Evolutionary conservation across 1,140 invertebrate species (phyloP).

Genomic region (Cephus cinctus): DNA sequence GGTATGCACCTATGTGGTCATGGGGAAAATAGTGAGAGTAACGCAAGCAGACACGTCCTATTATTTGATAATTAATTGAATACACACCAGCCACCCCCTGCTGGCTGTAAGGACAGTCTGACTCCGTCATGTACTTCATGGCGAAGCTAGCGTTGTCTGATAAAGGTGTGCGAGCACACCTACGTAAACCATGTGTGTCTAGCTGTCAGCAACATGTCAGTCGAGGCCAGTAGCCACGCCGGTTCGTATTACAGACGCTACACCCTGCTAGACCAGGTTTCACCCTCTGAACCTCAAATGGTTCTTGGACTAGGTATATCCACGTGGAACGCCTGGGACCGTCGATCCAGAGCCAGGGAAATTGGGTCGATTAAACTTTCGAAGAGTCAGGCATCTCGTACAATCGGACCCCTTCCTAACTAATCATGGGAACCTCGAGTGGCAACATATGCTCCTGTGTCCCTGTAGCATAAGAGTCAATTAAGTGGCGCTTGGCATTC

Average conservation of each 20-base stretch:
- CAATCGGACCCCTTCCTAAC: conserved; percentile 6
- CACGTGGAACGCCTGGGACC: too few relatives aligned
- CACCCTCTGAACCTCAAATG: background rate
- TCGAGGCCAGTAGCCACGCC: conserved; percentile 1
- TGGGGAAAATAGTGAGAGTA: too few relatives aligned
- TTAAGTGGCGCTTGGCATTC: conserved; percentile 22
- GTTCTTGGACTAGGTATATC: background rate
- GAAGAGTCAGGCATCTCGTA: too few relatives aligned
- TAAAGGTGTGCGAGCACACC: background rate
- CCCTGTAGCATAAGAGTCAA: conserved; percentile 21
- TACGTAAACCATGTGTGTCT: too few relatives aligned
- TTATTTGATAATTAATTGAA: conserved; percentile 1
- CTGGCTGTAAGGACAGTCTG: background rate
- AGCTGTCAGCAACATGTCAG: conserved; percentile 4
- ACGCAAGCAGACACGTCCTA: background rate
- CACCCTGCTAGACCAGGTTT: background rate
- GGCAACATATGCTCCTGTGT: conserved; percentile 31
- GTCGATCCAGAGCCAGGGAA: too few relatives aligned
- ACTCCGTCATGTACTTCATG: background rate
- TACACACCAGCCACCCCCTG: conserved; percentile 1
- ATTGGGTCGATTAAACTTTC: too few relatives aligned
- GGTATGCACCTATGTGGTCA: too few relatives aligned
- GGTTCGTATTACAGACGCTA: conserved; percentile 3
- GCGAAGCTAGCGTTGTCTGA: background rate
- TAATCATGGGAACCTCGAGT: conserved; percentile 40